Evolutionary conservation across 2,888 invertebrate species (phyloP), one percentile per base, ranked within the genome.

Genomic region (Xylocampa areola): DNA sequence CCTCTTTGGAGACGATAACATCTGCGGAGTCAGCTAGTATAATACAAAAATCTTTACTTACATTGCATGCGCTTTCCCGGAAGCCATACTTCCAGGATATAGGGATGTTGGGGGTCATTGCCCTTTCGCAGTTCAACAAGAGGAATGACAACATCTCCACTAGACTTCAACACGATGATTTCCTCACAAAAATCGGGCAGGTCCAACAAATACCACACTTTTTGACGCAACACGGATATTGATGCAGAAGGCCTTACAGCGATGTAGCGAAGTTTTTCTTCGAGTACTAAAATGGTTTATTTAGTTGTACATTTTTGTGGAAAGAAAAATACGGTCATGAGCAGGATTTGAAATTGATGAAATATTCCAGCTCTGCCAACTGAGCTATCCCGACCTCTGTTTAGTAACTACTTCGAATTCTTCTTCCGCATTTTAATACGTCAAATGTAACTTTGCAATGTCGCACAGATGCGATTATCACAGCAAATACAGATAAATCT

Each of bases 171-270:
- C 25, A 91, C 73, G 35, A 94, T 91, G 6, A 90, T 64, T 73
- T 94, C 93, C 30, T 94, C 92, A 53, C 92, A 92, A 53, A 84
- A 94, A 70, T 94, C 93, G 0, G 93, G 93, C 17, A 94, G 67
- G 14, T 92, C 85, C 6, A 94, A 82, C 6, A 94, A 73, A 63
- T 91, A 80, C 93, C 93, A 94, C 4, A 94, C 77, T 79, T 94
- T 94, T 43, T 89, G 88, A 1, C 93, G 85, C 0, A 94, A 76
- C n/a, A 82, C 77, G 0, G 82, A 86, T 57, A 90, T 79, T 0
- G 93, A 92, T 0, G 92, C 87, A 1, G 73, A 75, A 0, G 91
- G 89, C 32, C 78, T 90, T 2, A 92, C 86, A 1, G 91, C 78
- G 65, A 94, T 75, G 77, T 92, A 94, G 11, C 86, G 86, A 2